Evolutionary conservation across 2,888 invertebrate genomes (phyloP).

Genomic region (Oeneis ivallda): DNA sequence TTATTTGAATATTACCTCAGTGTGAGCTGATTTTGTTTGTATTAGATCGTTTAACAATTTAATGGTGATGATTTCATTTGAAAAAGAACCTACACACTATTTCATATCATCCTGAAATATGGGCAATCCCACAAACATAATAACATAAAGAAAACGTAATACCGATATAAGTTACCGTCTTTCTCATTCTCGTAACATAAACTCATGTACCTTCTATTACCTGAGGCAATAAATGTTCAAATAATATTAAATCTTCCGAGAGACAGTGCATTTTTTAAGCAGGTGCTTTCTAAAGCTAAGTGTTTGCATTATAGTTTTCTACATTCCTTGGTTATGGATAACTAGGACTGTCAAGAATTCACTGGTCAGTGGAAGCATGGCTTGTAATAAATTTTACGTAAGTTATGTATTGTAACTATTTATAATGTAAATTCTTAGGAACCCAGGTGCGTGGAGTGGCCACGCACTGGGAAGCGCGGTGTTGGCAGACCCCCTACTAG

Average conservation of each 20-base stretch:
- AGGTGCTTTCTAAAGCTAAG: neutral
- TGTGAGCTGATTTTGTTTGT: conserved; percentile 11
- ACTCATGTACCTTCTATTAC: conserved; percentile 23
- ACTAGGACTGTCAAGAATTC: no score
- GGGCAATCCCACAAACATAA: neutral
- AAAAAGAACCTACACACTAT: neutral
- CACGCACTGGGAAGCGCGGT: no score
- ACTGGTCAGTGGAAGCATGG: no score
- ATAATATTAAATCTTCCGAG: conserved; percentile 10
- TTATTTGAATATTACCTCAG: conserved; percentile 18
- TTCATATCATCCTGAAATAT: no score
- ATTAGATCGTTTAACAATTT: conserved; percentile 9
- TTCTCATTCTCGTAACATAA: conserved; percentile 11
- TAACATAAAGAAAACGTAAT: conserved; percentile 13
- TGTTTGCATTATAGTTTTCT: neutral
- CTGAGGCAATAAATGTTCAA: conserved; percentile 21
- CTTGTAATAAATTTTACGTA: no score
- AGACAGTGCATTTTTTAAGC: neutral
- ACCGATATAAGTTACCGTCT: conserved; percentile 9
- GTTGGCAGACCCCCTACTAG: no score
- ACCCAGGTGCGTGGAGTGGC: no score
- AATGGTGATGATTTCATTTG: conserved; percentile 6
- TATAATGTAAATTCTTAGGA: no score
- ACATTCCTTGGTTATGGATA: neutral
- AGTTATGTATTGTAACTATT: no score